These are phyloP conservation scores for Periparus ater DNA, from an alignment of 2,797 vertebrate genomes.

Conservation along the genomic window DNA sequence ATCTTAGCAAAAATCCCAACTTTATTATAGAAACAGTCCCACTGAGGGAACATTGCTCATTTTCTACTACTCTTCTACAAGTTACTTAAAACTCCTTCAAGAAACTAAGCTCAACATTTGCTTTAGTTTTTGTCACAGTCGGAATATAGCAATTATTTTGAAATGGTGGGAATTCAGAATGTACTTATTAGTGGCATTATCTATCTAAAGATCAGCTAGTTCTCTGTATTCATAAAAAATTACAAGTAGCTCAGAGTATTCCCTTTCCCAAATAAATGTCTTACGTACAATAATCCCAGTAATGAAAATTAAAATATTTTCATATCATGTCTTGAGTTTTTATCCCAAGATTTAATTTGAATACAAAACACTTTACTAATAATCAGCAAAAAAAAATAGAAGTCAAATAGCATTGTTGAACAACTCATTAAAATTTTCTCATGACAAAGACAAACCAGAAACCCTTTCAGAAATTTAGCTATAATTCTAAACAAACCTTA, in stretches of 20 bases:
- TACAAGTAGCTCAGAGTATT: background rate
- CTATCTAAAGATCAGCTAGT: background rate
- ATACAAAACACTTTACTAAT: background rate
- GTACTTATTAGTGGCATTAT: background rate
- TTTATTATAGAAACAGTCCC: background rate
- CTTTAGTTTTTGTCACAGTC: background rate
- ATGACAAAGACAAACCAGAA: background rate
- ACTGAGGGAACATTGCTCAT: background rate
- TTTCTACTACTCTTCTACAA: background rate
- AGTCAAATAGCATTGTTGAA: background rate
- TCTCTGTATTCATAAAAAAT: background rate
- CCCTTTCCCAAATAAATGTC: background rate
- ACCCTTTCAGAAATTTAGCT: background rate
- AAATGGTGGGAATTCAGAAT: background rate
- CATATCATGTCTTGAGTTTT: background rate
- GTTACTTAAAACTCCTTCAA: background rate
- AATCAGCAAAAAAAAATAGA: background rate
- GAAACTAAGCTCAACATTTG: background rate
- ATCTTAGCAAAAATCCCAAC: background rate
- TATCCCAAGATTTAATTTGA: background rate
- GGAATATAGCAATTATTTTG: background rate
- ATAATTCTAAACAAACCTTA: constrained; percentile 18
- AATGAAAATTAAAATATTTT: background rate
- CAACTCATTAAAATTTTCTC: background rate
- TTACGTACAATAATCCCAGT: background rate